phyloP scores from a whole-genome alignment of 2,888 invertebrate genomes.

The Eumerus sabulonum region DNA sequence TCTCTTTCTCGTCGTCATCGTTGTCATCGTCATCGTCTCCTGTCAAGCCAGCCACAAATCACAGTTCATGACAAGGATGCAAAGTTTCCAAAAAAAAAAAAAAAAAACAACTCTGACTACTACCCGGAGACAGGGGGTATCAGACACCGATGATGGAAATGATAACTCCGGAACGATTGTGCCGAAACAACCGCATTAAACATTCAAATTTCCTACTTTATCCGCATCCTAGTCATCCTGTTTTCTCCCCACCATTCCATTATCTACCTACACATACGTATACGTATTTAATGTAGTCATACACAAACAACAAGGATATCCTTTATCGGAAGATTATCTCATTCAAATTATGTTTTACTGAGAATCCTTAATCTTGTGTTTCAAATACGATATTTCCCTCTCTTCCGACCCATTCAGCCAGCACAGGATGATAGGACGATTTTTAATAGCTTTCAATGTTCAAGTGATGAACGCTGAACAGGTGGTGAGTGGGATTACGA shows the following conservation, averaged over 20 bases:
- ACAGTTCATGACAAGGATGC: constrained; percentile 5
- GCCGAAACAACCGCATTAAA: constrained; percentile 49
- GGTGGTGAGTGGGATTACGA: neutral
- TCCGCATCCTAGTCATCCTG: neutral
- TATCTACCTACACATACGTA: neutral
- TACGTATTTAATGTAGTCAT: neutral
- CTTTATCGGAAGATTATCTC: constrained; percentile 30
- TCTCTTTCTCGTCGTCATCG: neutral
- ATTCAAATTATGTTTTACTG: constrained; percentile 17
- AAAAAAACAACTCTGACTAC: neutral
- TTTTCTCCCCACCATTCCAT: too few relatives aligned
- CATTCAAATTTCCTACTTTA: constrained; percentile 41
- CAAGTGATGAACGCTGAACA: constrained; percentile 16
- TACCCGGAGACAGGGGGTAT: constrained; percentile 6
- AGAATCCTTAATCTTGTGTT: neutral
- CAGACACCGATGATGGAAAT: constrained; percentile 1
- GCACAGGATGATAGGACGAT: constrained; percentile 33
- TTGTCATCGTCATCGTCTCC: too few relatives aligned
- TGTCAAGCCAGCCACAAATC: constrained; percentile 38
- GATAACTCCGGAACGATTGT: constrained; percentile 47
- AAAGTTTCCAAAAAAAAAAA: too few relatives aligned
- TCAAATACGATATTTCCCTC: neutral
- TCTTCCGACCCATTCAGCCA: constrained; percentile 27
- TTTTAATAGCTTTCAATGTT: constrained; percentile 57
- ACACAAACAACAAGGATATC: constrained; percentile 15